phyloP scores from a whole-genome alignment of 2,888 invertebrate genomes.

The Cyclophora punctaria region DNA sequence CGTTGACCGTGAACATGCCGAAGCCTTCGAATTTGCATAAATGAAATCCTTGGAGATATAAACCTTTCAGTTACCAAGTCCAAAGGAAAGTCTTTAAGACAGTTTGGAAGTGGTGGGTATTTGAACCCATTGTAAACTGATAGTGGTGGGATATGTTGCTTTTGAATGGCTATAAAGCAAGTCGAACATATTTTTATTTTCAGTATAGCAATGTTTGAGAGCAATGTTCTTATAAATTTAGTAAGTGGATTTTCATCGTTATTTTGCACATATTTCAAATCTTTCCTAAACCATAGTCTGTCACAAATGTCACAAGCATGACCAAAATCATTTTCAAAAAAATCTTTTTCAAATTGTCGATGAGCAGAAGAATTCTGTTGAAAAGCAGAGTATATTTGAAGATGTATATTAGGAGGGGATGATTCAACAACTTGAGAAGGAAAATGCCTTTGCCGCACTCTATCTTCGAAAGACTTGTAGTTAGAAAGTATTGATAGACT shows the following conservation, averaged over 20 bases:
- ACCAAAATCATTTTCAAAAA: conserved; percentile 13
- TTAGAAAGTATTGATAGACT: neutral
- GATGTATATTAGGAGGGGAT: conserved; percentile 6
- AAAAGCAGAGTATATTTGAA: conserved; percentile 11
- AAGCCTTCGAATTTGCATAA: conserved; percentile 28
- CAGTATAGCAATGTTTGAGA: conserved; percentile 4
- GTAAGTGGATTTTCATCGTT: conserved; percentile 3
- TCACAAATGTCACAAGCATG: conserved; percentile 19
- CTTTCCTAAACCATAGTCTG: conserved; percentile 19
- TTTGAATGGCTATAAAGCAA: conserved; percentile 14
- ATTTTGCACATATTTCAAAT: conserved; percentile 11
- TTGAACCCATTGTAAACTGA: conserved; percentile 14
- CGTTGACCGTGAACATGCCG: conserved; percentile 22
- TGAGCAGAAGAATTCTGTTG: conserved; percentile 7
- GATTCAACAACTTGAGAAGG: neutral
- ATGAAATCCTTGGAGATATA: conserved; percentile 21
- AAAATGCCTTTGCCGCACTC: neutral
- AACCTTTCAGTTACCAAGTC: conserved; percentile 14
- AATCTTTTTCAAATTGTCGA: conserved; percentile 8
- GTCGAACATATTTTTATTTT: conserved; percentile 15
- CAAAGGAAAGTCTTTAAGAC: conserved; percentile 4
- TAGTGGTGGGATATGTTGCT: conserved; percentile 10
- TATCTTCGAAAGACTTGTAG: too few relatives aligned
- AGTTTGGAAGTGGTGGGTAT: conserved; percentile 12
- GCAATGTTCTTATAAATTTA: conserved; percentile 15